Percentiles rank a stretch among this genome's conserved stretches.
Evolutionary conservation across 2,113 vertebrate species (phyloP).

Genomic region (Tetraodon nigroviridis): DNA sequence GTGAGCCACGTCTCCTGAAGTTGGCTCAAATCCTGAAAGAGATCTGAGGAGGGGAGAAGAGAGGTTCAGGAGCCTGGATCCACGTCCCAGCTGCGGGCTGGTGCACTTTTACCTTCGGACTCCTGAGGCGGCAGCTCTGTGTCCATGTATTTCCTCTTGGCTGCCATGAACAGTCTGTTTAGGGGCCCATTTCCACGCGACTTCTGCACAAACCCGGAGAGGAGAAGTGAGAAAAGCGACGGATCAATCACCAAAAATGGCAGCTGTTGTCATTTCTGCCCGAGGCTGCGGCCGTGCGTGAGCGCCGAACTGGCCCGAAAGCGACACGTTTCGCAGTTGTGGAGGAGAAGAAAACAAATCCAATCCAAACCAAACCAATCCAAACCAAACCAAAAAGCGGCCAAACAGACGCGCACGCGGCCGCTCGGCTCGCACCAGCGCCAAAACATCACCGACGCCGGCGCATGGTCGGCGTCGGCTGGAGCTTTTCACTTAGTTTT

Average conservation of each 20-base stretch:
- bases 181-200: slow-evolving; percentile 82
- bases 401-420: slow-evolving; percentile 52
- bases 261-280: background rate
- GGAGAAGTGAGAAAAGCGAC: slow-evolving; percentile 40
- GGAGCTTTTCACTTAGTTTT: background rate
- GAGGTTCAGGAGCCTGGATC: slow-evolving; percentile 9
- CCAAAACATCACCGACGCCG: too few species aligned
- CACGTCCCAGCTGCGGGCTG: slow-evolving; percentile 28
- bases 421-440: slow-evolving; percentile 41
- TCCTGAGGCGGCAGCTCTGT: slow-evolving; percentile 84
- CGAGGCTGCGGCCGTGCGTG: slow-evolving; percentile 3
- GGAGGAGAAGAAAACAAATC: background rate
- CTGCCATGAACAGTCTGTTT: slow-evolving; percentile 80
- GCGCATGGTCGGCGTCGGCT: too few species aligned
- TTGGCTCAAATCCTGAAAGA: slow-evolving; percentile 95
- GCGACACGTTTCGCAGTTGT: slow-evolving; percentile 29
- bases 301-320: slow-evolving; percentile 11
- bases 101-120: slow-evolving; percentile 83
- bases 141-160: slow-evolving; percentile 81
- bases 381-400: background rate
- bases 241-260: too few species aligned
- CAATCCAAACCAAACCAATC: too few species aligned
- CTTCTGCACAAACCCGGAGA: slow-evolving; percentile 76
- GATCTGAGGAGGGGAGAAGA: slow-evolving; percentile 73
- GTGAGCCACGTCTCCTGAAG: slow-evolving; percentile 97